Evolutionary conservation across 23 tunicate species (phyloP).

Genomic region (Oikopleura albicans): DNA sequence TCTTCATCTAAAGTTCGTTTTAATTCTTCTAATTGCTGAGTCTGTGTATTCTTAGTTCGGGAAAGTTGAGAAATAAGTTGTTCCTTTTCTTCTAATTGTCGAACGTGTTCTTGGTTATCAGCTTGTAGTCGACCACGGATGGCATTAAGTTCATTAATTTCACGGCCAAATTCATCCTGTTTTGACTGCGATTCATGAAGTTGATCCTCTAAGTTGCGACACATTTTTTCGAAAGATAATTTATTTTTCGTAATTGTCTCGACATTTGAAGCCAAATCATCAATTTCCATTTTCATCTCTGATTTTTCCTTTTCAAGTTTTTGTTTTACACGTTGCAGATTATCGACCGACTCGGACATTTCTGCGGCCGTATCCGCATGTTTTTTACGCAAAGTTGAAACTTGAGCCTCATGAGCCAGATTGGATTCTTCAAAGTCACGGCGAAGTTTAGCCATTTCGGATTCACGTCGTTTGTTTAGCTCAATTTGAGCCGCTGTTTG

Average conservation of each 20-base stretch:
- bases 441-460: conserved; percentile 27
- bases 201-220: neutral
- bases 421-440: conserved; percentile 26
- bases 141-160: neutral
- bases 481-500: conserved; percentile 31
- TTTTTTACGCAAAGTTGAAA: conserved; percentile 25
- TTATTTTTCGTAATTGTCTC: conserved; percentile 25
- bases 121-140: neutral
- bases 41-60: conserved; percentile 30
- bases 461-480: conserved; percentile 28
- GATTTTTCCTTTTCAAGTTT: conserved; percentile 49
- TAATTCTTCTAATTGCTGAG: conserved; percentile 50
- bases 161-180: neutral
- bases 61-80: conserved; percentile 28
- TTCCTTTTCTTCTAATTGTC: conserved; percentile 47
- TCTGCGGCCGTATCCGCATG: conserved; percentile 28
- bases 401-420: conserved; percentile 25
- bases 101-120: conserved; percentile 14
- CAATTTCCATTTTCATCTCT: conserved; percentile 59
- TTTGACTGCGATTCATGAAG: neutral
- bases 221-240: neutral
- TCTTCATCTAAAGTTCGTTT: conserved; percentile 35
- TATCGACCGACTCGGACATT: conserved; percentile 21
- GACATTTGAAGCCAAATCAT: conserved; percentile 36
- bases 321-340: neutral